A percentile compares a stretch with the other conserved stretches of the same genome.
phyloP scores from a whole-genome alignment of 2,797 vertebrate species.

The Danionella dracula region DNA sequence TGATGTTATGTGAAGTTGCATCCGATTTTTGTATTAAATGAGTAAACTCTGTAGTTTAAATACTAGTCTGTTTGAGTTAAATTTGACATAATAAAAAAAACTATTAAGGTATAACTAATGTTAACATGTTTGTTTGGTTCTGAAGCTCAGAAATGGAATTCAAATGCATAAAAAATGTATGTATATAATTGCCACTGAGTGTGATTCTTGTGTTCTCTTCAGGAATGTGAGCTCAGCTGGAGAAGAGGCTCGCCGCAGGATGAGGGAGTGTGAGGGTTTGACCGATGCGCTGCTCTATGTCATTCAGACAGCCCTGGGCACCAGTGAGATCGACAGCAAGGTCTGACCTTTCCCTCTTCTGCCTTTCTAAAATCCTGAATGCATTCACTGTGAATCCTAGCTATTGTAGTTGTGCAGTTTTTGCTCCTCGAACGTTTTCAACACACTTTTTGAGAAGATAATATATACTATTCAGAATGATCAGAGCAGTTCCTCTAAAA shows the following conservation, averaged over 20 bases:
- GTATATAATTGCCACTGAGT: no score
- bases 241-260: slow-evolving; percentile 92
- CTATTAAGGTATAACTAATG: no score
- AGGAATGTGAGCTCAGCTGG: slow-evolving; percentile 98
- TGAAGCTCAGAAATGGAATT: neutral
- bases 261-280: slow-evolving; percentile 96
- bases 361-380: neutral
- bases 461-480: no score
- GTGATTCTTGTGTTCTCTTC: slow-evolving; percentile 45
- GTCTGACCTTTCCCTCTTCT: slow-evolving; percentile 63
- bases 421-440: neutral
- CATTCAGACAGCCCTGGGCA: slow-evolving; percentile 94
- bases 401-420: neutral
- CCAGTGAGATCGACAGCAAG: slow-evolving; percentile 99
- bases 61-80: no score
- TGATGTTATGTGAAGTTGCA: no score
- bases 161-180: neutral
- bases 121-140: slow-evolving; percentile 10
- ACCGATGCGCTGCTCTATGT: slow-evolving; percentile 94
- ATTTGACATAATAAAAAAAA: no score
- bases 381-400: neutral
- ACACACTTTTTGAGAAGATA: no score
- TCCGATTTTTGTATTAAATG: no score
- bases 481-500: no score
- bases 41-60: no score